Evolutionary conservation across 2,888 invertebrate genomes (phyloP).

Genomic region (Odontocolon sp.): DNA sequence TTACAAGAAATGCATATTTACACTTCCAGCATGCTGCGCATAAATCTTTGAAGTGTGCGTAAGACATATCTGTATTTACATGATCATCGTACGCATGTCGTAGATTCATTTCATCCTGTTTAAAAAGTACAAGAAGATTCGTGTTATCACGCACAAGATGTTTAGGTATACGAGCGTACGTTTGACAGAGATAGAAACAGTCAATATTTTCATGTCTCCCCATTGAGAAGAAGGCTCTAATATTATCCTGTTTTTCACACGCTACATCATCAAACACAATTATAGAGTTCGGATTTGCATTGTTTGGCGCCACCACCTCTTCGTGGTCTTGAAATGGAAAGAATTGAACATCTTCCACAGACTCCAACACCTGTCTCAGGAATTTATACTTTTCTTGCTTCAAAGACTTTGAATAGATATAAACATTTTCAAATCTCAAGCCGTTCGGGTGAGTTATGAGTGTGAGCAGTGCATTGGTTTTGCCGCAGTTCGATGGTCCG

Average conservation of each 20-base stretch:
- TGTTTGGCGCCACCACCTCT: constrained; percentile 61
- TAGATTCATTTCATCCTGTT: no score
- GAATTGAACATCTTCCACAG: constrained; percentile 63
- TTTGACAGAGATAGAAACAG: no score
- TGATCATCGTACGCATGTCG: constrained; percentile 65
- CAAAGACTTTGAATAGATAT: constrained; percentile 67
- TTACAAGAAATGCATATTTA: constrained; percentile 62
- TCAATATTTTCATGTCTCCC: constrained; percentile 62
- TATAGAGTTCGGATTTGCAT: constrained; percentile 65
- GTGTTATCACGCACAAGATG: constrained; percentile 52
- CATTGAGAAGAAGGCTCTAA: constrained; percentile 62
- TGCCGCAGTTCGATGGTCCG: constrained; percentile 59
- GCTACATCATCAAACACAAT: constrained; percentile 71
- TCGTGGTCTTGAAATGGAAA: constrained; percentile 60
- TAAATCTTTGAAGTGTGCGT: constrained; percentile 55
- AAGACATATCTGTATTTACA: constrained; percentile 63
- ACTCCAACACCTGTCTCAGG: constrained; percentile 64
- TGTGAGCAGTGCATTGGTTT: constrained; percentile 29
- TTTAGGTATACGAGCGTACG: not conserved
- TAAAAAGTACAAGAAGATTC: constrained; percentile 62
- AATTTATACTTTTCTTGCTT: constrained; percentile 71
- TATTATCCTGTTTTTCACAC: no score
- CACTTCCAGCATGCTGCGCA: constrained; percentile 61
- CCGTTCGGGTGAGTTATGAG: constrained; percentile 46
- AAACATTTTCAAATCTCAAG: constrained; percentile 55